Conservation (phyloP, 2,888 invertebrate species). For the Sesamia inferens region DNA sequence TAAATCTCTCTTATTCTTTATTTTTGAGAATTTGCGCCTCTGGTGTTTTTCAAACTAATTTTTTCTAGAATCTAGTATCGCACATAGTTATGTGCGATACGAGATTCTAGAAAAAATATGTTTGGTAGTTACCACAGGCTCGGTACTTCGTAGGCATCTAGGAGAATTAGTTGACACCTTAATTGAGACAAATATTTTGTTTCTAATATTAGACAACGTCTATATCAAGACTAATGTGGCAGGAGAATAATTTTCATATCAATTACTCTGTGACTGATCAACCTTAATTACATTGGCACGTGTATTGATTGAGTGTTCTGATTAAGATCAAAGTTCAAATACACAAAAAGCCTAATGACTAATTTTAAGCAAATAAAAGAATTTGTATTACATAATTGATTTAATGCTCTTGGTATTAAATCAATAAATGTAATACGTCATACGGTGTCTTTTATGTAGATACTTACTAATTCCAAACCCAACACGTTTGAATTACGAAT, state of each 20-base stretch:
- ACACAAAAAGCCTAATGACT: not conserved
- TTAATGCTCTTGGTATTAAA: too few relatives aligned
- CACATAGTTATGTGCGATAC: too few relatives aligned
- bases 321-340: conserved; percentile 6
- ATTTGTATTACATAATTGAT: not conserved
- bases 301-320: not conserved
- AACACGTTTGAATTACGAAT: conserved; percentile 6
- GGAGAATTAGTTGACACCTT: not conserved
- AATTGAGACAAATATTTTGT: not conserved
- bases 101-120: too few relatives aligned
- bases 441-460: too few relatives aligned
- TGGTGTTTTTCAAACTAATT: not conserved
- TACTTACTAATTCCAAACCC: not conserved
- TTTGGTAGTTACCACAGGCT: not conserved
- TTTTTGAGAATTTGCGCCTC: not conserved
- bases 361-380: not conserved
- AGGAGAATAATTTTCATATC: not conserved
- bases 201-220: not conserved
- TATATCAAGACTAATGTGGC: not conserved
- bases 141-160: not conserved
- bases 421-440: too few relatives aligned
- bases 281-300: conserved; percentile 8
- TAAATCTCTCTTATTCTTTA: not conserved
- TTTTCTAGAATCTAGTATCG: too few relatives aligned
- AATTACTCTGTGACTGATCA: conserved; percentile 3